phyloP scores from a whole-genome alignment of 2,888 invertebrate genomes.

The Hololepta plana region DNA sequence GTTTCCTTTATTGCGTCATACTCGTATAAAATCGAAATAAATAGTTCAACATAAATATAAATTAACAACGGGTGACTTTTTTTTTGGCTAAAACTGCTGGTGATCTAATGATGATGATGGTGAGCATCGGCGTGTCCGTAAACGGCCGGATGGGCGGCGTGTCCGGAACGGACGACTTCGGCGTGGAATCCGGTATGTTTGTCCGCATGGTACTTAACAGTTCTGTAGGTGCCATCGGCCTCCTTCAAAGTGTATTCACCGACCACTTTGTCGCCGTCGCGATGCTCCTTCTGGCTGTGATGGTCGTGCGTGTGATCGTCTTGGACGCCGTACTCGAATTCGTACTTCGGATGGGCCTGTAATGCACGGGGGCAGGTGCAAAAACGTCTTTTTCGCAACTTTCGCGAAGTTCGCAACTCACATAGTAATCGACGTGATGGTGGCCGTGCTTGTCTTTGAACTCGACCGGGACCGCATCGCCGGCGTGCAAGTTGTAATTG shows the following conservation, averaged over 20 bases:
- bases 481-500: slow-evolving; percentile 35
- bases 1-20: too few relatives aligned
- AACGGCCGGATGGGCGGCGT: slow-evolving; percentile 12
- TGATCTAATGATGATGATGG: slow-evolving; percentile 3
- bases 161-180: slow-evolving; percentile 12
- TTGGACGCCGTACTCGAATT: slow-evolving; percentile 35
- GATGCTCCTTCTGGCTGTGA: slow-evolving; percentile 35
- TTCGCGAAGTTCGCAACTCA: too few relatives aligned
- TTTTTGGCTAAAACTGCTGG: too few relatives aligned
- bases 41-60: too few relatives aligned
- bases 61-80: too few relatives aligned
- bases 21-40: too few relatives aligned
- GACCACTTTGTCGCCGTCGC: slow-evolving; percentile 36
- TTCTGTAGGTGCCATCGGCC: slow-evolving; percentile 19
- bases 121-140: slow-evolving; percentile 7
- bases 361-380: too few relatives aligned
- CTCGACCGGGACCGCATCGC: slow-evolving; percentile 38
- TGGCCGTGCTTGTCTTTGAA: slow-evolving; percentile 36
- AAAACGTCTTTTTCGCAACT: too few relatives aligned
- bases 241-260: slow-evolving; percentile 19
- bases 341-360: slow-evolving; percentile 29
- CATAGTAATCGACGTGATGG: slow-evolving; percentile 36
- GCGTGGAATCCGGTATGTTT: slow-evolving; percentile 14
- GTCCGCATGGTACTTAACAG: slow-evolving; percentile 19
- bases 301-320: slow-evolving; percentile 39